Base-by-base conservation (phyloP, 2,888 invertebrate species). In the Pseudococcus longispinus region DNA sequence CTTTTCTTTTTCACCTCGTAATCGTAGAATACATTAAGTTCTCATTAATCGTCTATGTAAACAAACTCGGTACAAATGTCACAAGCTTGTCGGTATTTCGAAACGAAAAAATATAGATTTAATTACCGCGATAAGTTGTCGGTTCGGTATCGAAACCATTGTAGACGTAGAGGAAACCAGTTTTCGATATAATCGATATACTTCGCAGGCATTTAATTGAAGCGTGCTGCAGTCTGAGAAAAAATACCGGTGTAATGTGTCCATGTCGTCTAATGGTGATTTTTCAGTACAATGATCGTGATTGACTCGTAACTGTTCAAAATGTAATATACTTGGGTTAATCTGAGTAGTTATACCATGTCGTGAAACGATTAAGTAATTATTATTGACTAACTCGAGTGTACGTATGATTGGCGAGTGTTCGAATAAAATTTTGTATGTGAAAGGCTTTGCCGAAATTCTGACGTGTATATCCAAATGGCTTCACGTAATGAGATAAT, bases 41-140 rank as follows among this genome's bases (percentile, higher is more conserved):
- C 74, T 74, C 74, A 74, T 74, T 74, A 32, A 74, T 74, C 74
- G 37, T 37, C 37, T 15, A 32, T 74, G 74, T 74, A 74, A 74
- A 74, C 74, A 74, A 74, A 74, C 74, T 26, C 65, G 23, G 18
- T 74, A 32, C 74, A 74, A 74, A 74, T 74, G 74, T 74, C 74
- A 74, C 74, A 74, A 74, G n/a, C 37, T n/a, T 74, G 37, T 74
- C 74, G 37, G n/a, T 65, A 13, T 74, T 74, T 74, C 74, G 74
- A 26, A 74, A 37, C 18, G n/a, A n/a, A 26, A n/a, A 37, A 37
- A 32, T 74, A n/a, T n/a, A 29, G 74, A 74, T 37, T 74, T 74
- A 74, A 74, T 74, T 74, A 74, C 74, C 29, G 5, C 74, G 32
- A 74, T 74, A 74, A 74, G 32, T 65, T 26, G 65, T 26, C 23